Base-by-base conservation (phyloP, 2,888 invertebrate genomes). In the Cephus rjabovi region DNA sequence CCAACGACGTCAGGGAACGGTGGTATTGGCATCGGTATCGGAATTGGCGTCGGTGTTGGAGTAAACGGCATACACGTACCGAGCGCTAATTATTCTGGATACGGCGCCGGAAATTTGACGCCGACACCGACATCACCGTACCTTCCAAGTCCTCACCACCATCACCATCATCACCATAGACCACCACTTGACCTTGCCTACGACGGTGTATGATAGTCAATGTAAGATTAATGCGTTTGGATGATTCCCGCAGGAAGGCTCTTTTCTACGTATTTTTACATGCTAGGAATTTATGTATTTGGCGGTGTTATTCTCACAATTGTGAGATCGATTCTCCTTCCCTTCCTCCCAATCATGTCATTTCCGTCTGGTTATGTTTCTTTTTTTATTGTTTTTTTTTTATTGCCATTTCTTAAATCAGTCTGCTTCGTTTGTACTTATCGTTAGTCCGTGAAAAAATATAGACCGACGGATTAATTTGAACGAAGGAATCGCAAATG, bases 51-150 rank as follows among this genome's bases (percentile, higher is more conserved):
- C 15, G 40, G 40, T 40, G 40, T 40, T 40, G 40, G 56, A 1
- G 56, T 56, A 9, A 93, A 94, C 79, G 88, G 89, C 34, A 92
- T 95, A 83, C 95, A 95, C 89, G 93, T 95, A 89, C 95, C 95
- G 75, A 94, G 94, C 89, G 94, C 95, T 69, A 95, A 95, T 89
- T 95, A 95, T 90, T 94, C 95, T 40, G 88, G 90, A 75, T 90
- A 90, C 83, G 85, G 87, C 35, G 85, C 86, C 74, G 86, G 86
- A 75, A 82, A 85, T 80, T 80, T 87, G 31, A 86, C 86, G 23
- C 85, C 87, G 31, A 86, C 86, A 23, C 85, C 88, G 30, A 88
- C 90, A 79, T 89, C 91, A 73, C 89, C 90, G 84, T 91, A 91
- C 86, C 90, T 90, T 82, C 88, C 90, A 78, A 86, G 89, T 68